Evolutionary conservation across 37 sponge, comb jelly and placozoan species (phyloP), one percentile per base, ranked within the genome.

Genomic region (Spongilla lacustris): DNA sequence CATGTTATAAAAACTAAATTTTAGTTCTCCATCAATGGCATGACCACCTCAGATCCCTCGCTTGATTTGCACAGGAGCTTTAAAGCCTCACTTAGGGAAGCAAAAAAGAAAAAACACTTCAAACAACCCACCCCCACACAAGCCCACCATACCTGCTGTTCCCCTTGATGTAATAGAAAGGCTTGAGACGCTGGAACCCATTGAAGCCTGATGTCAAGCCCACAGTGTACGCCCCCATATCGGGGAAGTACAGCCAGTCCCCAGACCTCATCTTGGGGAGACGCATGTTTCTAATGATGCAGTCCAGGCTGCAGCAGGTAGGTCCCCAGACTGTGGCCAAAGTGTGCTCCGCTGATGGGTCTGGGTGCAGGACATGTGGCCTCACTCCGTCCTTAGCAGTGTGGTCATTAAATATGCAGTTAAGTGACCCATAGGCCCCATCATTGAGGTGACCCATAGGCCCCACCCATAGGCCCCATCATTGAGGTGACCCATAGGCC

Each of bases 191-290:
- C 36, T 67, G 33, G 41, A 93, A 97, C 0, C 98, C 98, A 81
- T 95, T 97, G 76, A 97, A 97, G 67, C 74, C 66, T 22, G 94
- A 89, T 23, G 84, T 30, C 12, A 90, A 84, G 22, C 86, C 83
- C 36, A 86, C 33, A 74, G 96, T 95, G 79, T 97, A 97, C 2
- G 98, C 98, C 3, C 98, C 98, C 98, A 97, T 97, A 68, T 97
- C 85, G 27, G 91, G 90, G 75, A 95, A 95, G 74, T 88, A 93
- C 22, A 97, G 68, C 93, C 91, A 95, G 68, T 97, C 98, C 2
- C 98, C 98, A 69, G 90, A 66, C 21, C 73, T 36, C 78, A 95
- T 81, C 71, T 88, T 85, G 24, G 98, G 98, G 24, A 97, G 81
- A 31, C 41, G 21, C 8, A 71, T 26, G 14, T 82, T 78, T 78